A percentile compares a stretch with the other conserved stretches of the same genome.
These are phyloP conservation scores for Piprites chloris DNA, from an alignment of 2,113 vertebrate species.

Conservation along the genomic window DNA sequence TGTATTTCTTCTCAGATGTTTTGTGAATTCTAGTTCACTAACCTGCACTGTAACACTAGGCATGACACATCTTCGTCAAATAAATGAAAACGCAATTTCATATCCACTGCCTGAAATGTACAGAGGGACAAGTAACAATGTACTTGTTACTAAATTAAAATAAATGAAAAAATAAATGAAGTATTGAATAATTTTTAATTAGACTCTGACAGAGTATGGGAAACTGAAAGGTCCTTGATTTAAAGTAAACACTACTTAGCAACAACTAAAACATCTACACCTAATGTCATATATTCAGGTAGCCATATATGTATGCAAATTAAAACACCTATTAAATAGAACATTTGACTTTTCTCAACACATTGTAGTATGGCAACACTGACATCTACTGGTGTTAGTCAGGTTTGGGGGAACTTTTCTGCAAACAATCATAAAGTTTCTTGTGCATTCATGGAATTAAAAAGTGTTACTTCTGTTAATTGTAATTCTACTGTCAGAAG, in stretches of 20 bases:
- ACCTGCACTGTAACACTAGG: neutral
- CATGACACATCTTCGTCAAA: neutral
- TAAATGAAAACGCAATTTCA: neutral
- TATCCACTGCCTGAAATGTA: neutral
- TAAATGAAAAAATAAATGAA: neutral
- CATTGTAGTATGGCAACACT: constrained; percentile 64
- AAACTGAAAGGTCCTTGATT: neutral
- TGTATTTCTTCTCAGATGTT: neutral
- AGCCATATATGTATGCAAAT: neutral
- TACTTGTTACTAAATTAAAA: neutral
- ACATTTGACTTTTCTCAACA: neutral
- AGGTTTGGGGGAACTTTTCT: neutral
- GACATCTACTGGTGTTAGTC: constrained; percentile 74
- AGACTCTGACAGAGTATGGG: neutral
- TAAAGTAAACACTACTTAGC: neutral
- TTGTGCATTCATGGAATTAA: neutral
- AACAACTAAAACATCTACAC: neutral
- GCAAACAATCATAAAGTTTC: neutral
- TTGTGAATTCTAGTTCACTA: neutral
- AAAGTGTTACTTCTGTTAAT: neutral
- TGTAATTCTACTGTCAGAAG: neutral
- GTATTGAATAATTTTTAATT: neutral
- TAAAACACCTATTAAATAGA: neutral
- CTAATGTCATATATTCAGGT: neutral
- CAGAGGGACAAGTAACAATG: neutral